A percentile compares a stretch with the other conserved stretches of the same genome.
These are phyloP conservation scores for Neogobius melanostomus DNA, from an alignment of 2,113 vertebrate genomes.

Conservation along the genomic window DNA sequence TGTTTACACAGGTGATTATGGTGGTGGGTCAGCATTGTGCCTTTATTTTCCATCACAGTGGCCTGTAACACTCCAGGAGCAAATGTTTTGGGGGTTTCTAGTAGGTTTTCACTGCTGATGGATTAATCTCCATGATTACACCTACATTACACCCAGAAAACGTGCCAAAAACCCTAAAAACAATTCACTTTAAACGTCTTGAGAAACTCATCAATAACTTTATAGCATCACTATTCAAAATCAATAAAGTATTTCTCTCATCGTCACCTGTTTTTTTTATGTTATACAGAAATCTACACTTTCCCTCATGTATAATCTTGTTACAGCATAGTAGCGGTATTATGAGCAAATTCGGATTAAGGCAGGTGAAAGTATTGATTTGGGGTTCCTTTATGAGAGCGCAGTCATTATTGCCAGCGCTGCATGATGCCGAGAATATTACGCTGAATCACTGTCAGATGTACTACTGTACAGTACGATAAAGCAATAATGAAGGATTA, in stretches of 20 bases:
- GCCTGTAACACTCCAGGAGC: too few relatives aligned
- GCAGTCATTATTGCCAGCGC: slow-evolving; percentile 1
- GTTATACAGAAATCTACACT: not conserved
- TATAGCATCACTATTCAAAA: not conserved
- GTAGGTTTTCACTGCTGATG: too few relatives aligned
- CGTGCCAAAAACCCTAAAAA: too few relatives aligned
- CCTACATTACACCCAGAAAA: too few relatives aligned
- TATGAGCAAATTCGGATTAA: not conserved
- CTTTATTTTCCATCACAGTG: too few relatives aligned
- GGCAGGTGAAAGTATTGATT: too few relatives aligned
- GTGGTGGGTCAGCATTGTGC: too few relatives aligned
- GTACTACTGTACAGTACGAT: not conserved
- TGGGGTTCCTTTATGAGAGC: not conserved
- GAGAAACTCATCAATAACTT: not conserved
- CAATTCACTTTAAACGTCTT: not conserved
- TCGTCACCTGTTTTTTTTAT: not conserved
- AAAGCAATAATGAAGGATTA: slow-evolving; percentile 27
- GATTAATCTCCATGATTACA: too few relatives aligned
- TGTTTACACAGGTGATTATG: too few relatives aligned
- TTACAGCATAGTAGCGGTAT: not conserved
- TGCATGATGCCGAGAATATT: not conserved
- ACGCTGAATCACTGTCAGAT: slow-evolving; percentile 14
- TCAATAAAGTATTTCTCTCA: not conserved
- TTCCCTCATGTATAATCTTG: not conserved
- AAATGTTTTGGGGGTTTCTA: too few relatives aligned